Evolutionary conservation across 1,140 invertebrate species (phyloP), one percentile per base, ranked within the genome.

Genomic region (Acromyrmex charruanus): DNA sequence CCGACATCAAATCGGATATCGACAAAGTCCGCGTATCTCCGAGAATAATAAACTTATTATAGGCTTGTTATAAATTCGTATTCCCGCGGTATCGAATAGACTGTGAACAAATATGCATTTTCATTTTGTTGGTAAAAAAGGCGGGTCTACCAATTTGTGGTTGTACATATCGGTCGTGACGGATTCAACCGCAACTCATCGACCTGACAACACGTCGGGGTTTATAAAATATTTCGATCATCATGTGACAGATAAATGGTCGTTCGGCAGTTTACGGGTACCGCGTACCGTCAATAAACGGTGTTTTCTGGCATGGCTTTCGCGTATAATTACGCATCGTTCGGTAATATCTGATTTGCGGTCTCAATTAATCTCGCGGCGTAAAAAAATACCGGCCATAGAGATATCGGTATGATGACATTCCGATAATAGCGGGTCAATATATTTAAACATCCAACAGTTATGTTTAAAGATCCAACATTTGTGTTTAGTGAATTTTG

Each of bases 211-310:
- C 28, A 61, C 55, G 69, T 51, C 25, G 39, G 28, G 39, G 44
- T 84, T 61, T 84, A 75, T 84, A 84, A 84, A 84, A 84, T 75
- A 84, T 84, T 75, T 82, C 65, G 51, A 81, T 81, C 80, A 84
- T 84, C n/a, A 10, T 75, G n/a, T 18, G 69, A 84, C 69, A 35
- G 69, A 75, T 63, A 82, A 82, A 82, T 63, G 53, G 18, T 35
- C 18, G 69, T 35, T 35, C 28, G 25, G n/a, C 44, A 61, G 39
- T 74, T 75, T 74, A 49, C n/a, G 28, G 18, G 25, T 61, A 84
- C 49, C 55, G 39, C 55, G 55, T 63, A 39, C 25, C 44, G 28
- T 61, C 69, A 61, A 63, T 84, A 75, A 59, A 61, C n/a, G 39
- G 2, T 61, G 51, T 84, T 84, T 84, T 61, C 80, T 14, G 39